Conservation (phyloP, 1,140 invertebrate species). For the Cherax quadricarinatus region DNA sequence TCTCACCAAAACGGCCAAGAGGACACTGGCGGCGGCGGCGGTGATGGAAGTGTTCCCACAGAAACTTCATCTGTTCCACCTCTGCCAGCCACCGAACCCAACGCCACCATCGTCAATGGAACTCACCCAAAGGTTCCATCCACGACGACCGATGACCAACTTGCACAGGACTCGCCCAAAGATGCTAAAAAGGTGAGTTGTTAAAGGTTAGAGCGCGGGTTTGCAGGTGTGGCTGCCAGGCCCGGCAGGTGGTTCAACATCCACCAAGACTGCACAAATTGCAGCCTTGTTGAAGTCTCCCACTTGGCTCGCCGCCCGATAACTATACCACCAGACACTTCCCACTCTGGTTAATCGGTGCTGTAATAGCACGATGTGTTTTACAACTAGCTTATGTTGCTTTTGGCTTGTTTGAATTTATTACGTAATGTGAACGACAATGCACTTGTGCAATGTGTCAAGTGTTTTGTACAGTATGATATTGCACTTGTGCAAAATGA, state of each 20-base stretch:
- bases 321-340: not conserved
- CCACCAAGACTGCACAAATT: not conserved
- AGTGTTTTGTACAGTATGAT: no score
- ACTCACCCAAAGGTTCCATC: conserved; percentile 49
- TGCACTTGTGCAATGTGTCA: no score
- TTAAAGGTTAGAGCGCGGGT: not conserved
- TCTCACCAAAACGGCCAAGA: conserved; percentile 53
- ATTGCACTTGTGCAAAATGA: no score
- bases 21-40: conserved; percentile 40
- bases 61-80: conserved; percentile 31
- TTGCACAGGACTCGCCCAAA: conserved; percentile 46
- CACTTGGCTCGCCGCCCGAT: not conserved
- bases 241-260: conserved; percentile 18
- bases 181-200: conserved; percentile 59
- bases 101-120: conserved; percentile 56
- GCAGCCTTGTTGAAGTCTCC: conserved; percentile 46
- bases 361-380: not conserved
- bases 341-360: not conserved
- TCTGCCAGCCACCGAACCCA: conserved; percentile 27
- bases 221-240: not conserved
- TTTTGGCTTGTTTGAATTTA: no score
- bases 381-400: no score
- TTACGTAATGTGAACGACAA: no score
- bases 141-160: conserved; percentile 24
- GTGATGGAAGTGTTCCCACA: conserved; percentile 43